Base-by-base conservation (phyloP, 2,888 invertebrate species). In the Marronus borbonicus region DNA sequence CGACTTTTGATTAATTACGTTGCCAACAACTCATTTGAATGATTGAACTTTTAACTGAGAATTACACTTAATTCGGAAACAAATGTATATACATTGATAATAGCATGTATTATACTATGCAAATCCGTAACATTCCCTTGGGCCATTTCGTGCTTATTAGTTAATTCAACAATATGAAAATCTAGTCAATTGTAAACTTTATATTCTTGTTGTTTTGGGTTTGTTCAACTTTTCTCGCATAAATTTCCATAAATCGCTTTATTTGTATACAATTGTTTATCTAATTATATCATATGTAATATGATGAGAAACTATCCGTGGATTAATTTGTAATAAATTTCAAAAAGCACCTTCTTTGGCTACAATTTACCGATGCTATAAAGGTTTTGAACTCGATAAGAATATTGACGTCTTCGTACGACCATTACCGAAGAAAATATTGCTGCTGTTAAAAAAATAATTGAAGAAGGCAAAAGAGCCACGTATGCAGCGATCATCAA, bases 91-190 rank as follows among this genome's bases (percentile, higher is more conserved):
- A 50, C 52, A 2, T 52, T n/a, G n/a, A n/a, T 3, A n/a, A 17
- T n/a, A 5, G n/a, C 12, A 20, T 28, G 28, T 28, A 66, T 66
- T 66, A 66, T 66, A 28, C 44, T n/a, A 44, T 66, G 66, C 20
- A 39, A 66, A 66, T 39, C n/a, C 17, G 39, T 14, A 39, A 28
- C 14, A 44, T 66, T 66, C 39, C 20, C 66, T 14, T 8, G 20
- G 44, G 39, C 2, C 2, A 66, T 8, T 7, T 49, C 10, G 17
- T 17, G 44, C 44, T 66, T 66, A 66, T 66, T 60, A 28, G 10
- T 66, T 66, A 66, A 66, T 66, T 66, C 39, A 44, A 8, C 7
- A 66, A 66, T 39, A 66, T 66, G 66, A 66, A 66, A 66, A 44
- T 66, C 66, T 66, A 44, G 10, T 10, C 66, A 17, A 66, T 66